Evolutionary conservation across 2,888 invertebrate genomes (phyloP).

Genomic region (Brachynemurus nebulosus): DNA sequence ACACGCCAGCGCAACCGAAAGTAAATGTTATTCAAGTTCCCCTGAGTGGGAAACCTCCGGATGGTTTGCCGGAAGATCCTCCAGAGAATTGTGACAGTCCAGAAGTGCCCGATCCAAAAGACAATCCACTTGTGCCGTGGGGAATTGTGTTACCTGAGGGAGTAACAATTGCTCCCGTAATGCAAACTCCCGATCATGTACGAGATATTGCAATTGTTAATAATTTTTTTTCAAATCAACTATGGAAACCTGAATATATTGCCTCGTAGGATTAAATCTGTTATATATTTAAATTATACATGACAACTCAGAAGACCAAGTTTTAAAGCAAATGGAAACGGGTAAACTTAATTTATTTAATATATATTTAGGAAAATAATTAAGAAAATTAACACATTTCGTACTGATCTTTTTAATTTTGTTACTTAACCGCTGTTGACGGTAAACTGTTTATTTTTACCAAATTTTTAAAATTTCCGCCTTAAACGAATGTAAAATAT

Average conservation of each 20-base stretch:
- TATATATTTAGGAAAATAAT: background rate
- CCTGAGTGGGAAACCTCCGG: conserved; percentile 13
- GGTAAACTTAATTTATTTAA: conserved; percentile 1
- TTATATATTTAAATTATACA: background rate
- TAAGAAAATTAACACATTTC: too few relatives aligned
- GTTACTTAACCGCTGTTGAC: too few relatives aligned
- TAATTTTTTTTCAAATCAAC: conserved; percentile 39
- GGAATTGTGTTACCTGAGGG: conserved; percentile 33
- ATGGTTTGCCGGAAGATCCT: conserved; percentile 15
- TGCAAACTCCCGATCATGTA: conserved; percentile 32
- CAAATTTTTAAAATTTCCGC: too few relatives aligned
- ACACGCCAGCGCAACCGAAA: conserved; percentile 25
- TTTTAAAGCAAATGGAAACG: background rate
- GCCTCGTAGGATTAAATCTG: too few relatives aligned
- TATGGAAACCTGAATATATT: conserved; percentile 41
- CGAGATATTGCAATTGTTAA: conserved; percentile 37
- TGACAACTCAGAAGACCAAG: background rate
- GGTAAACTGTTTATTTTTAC: too few relatives aligned
- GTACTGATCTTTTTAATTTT: too few relatives aligned
- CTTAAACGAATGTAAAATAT: too few relatives aligned
- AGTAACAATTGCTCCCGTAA: conserved; percentile 33
- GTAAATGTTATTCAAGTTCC: conserved; percentile 18
- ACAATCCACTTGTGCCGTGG: conserved; percentile 31
- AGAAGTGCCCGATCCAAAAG: conserved; percentile 22
- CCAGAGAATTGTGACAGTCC: conserved; percentile 15